Base-by-base conservation (phyloP, 1,140 invertebrate genomes). In the Diabrotica undecimpunctata region DNA sequence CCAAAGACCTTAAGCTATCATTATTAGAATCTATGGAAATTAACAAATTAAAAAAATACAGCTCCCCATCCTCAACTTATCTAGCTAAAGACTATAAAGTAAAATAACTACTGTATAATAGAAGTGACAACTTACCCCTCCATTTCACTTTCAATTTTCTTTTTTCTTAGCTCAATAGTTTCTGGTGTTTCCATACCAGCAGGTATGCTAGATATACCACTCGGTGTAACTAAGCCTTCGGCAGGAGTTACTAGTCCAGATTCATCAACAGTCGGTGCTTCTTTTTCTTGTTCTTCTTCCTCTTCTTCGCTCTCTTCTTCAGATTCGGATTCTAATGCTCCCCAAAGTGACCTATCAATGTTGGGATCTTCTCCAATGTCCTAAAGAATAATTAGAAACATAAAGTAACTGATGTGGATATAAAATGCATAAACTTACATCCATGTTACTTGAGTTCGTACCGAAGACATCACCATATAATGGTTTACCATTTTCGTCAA, bases 401-500 rank as follows among this genome's bases (percentile, higher is more conserved):
- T 57, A 4, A 38, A 36, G 14, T 25, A 9, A 5, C 25, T 8
- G 8, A 55, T 36, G 2, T 25, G 13, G 7, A 54, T 54, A 25
- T 54, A 54, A 54, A 54, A 54, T 25, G 53, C 6, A 57, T 14
- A 65, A 54, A 75, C 82, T 83, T 72, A 88, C 88, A 77, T 88
- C 84, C 54, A 85, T 81, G 56, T 87, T 85, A 41, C 77, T 79
- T 55, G 80, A 79, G 69, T 85, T 85, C 38, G 87, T 86, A 39
- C 97, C 97, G 79, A 99, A 99, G 0, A 99, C 98, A 82, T 99
- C 98, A 7, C 98, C 98, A 80, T 99, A 99, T 0, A 99, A 81
- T 0, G 98, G 98, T 79, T 96, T 92, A 12, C 98, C 97, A 69
- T 89, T 90, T 81, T 99, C 97, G 82, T 99, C 98, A 0, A 99